Conservation (phyloP, 2,888 invertebrate species). For the Argyresthia goedartella region DNA sequence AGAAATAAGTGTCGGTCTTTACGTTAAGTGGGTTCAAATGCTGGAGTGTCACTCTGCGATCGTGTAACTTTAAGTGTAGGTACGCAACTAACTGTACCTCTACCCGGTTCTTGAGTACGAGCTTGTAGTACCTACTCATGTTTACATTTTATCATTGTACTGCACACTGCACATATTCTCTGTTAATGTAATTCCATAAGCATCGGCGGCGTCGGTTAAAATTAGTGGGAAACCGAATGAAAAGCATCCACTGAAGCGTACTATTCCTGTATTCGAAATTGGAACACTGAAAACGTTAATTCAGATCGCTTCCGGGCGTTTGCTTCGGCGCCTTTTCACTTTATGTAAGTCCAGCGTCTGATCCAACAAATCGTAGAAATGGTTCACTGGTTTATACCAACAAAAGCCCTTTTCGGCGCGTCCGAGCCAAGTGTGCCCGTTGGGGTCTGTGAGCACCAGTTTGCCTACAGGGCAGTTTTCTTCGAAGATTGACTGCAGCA, state of each 20-base stretch:
- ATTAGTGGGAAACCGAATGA: too few species aligned
- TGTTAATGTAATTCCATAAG: too few species aligned
- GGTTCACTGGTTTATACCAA: conserved; percentile 52
- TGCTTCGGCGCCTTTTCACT: too few species aligned
- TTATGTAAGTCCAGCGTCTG: conserved; percentile 14
- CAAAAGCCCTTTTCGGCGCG: conserved; percentile 42
- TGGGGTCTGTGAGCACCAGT: conserved; percentile 56
- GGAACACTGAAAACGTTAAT: too few species aligned
- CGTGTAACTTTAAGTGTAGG: conserved; percentile 23
- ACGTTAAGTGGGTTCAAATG: conserved; percentile 37
- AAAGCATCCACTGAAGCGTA: too few species aligned
- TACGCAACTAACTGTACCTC: conserved; percentile 28
- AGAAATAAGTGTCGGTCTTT: conserved; percentile 14
- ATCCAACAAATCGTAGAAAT: conserved; percentile 45
- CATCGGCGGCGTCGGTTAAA: too few species aligned
- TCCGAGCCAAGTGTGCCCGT: conserved; percentile 67
- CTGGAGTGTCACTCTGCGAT: conserved; percentile 29
- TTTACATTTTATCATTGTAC: too few species aligned
- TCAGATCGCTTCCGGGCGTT: too few species aligned
- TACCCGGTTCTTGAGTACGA: too few species aligned
- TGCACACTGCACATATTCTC: too few species aligned
- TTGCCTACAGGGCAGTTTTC: conserved; percentile 61
- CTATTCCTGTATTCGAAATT: too few species aligned
- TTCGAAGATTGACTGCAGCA: conserved; percentile 52
- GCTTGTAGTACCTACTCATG: too few species aligned